Conservation (phyloP, 1,140 invertebrate species). For the Pemphigus obesinymphae region DNA sequence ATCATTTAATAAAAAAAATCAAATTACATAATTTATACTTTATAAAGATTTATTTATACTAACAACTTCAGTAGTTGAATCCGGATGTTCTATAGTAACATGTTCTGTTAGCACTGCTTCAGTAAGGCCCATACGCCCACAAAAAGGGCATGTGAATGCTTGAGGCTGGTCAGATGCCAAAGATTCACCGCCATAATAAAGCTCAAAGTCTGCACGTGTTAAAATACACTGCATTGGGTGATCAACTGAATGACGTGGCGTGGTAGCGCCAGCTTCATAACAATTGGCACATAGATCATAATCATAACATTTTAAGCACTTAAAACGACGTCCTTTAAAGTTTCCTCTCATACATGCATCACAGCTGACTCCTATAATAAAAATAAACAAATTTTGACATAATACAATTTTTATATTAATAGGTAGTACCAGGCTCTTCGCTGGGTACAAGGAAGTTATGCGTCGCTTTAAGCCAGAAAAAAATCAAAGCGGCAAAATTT, state of each 20-base stretch:
- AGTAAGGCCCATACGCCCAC: constrained; percentile 91
- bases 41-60: constrained; percentile 48
- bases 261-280: constrained; percentile 89
- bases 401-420: too few species aligned
- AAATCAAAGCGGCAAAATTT: too few species aligned
- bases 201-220: constrained; percentile 90
- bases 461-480: too few species aligned
- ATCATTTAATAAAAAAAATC: not conserved
- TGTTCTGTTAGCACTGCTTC: constrained; percentile 88
- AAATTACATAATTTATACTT: not conserved
- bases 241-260: constrained; percentile 86
- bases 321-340: constrained; percentile 93
- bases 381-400: not conserved
- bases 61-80: constrained; percentile 81
- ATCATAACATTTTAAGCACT: constrained; percentile 98
- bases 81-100: constrained; percentile 80
- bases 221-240: constrained; percentile 99
- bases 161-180: constrained; percentile 82
- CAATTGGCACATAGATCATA: constrained; percentile 96
- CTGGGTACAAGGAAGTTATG: too few species aligned
- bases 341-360: constrained; percentile 98
- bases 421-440: too few species aligned
- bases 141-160: constrained; percentile 94
- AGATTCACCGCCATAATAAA: constrained; percentile 92
- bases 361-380: constrained; percentile 86